Conservation (phyloP, 2,797 vertebrate species). For the Siniperca obscura region DNA sequence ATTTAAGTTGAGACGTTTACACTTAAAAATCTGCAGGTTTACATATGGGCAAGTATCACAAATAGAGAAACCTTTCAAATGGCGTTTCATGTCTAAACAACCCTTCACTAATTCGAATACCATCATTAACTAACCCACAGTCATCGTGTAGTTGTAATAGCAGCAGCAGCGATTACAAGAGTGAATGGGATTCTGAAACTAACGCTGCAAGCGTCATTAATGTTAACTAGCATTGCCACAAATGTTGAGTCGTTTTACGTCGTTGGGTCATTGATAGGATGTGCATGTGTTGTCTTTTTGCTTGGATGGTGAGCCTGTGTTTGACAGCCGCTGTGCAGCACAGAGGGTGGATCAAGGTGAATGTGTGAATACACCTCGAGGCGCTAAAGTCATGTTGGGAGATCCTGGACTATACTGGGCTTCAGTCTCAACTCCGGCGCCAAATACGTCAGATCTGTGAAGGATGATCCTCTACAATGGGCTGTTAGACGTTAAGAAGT, state of each 20-base stretch:
- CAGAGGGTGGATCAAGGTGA: slow-evolving; percentile 46
- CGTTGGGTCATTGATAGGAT: background rate
- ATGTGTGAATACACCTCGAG: slow-evolving; percentile 17
- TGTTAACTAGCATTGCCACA: background rate
- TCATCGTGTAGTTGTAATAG: no score
- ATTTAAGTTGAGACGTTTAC: background rate
- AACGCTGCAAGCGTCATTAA: background rate
- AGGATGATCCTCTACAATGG: background rate
- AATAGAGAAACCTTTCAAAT: background rate
- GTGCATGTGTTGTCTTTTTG: background rate
- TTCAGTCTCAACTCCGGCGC: slow-evolving; percentile 7
- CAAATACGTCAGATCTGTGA: slow-evolving; percentile 15
- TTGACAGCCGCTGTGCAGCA: slow-evolving; percentile 47
- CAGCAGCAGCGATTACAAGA: background rate
- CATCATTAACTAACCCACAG: background rate
- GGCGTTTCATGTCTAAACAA: background rate
- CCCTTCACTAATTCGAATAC: background rate
- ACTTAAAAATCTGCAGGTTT: background rate
- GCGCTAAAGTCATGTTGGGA: background rate
- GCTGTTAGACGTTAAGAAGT: background rate
- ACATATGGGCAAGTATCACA: background rate
- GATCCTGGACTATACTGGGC: background rate
- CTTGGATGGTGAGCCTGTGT: slow-evolving; percentile 34
- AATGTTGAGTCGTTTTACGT: background rate
- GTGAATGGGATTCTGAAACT: background rate